Evolutionary conservation across 2,888 invertebrate genomes (phyloP).

Genomic region (Drosophila emarginata): DNA sequence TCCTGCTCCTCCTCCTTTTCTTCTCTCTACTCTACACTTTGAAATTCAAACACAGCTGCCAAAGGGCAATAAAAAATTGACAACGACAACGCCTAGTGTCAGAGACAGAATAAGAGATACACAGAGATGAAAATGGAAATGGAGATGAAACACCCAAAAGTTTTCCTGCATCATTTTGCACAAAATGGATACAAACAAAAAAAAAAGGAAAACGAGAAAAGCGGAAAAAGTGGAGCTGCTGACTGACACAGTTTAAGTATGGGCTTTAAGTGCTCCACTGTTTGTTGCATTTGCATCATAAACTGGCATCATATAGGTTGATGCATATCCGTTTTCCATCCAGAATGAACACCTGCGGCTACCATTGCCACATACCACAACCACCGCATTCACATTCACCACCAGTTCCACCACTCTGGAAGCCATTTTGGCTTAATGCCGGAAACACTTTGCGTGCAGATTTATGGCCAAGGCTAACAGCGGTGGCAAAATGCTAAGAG

Average conservation of each 20-base stretch:
- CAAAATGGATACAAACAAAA: not conserved
- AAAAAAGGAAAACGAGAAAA: too few relatives aligned
- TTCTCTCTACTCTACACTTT: not conserved
- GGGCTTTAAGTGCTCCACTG: constrained; percentile 20
- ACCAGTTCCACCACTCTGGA: constrained; percentile 28
- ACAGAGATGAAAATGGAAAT: not conserved
- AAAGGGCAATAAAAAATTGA: constrained; percentile 73
- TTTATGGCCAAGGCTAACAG: constrained; percentile 52
- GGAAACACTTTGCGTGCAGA: constrained; percentile 64
- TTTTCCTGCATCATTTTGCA: constrained; percentile 12
- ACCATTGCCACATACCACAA: constrained; percentile 35
- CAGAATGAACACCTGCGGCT: constrained; percentile 60
- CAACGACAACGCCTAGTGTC: constrained; percentile 49
- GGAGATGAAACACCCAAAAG: constrained; percentile 1
- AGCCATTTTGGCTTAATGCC: constrained; percentile 45
- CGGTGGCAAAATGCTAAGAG: constrained; percentile 19
- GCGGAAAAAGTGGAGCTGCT: too few relatives aligned
- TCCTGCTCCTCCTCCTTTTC: not conserved
- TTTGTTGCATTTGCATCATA: constrained; percentile 59
- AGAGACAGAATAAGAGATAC: constrained; percentile 1
- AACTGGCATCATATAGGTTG: constrained; percentile 3
- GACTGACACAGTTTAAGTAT: constrained; percentile 27
- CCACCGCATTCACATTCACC: not conserved
- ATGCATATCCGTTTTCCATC: constrained; percentile 19
- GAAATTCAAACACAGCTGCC: constrained; percentile 45